phyloP scores from a whole-genome alignment of 2,797 vertebrate species.

The Hemibagrus guttatus region DNA sequence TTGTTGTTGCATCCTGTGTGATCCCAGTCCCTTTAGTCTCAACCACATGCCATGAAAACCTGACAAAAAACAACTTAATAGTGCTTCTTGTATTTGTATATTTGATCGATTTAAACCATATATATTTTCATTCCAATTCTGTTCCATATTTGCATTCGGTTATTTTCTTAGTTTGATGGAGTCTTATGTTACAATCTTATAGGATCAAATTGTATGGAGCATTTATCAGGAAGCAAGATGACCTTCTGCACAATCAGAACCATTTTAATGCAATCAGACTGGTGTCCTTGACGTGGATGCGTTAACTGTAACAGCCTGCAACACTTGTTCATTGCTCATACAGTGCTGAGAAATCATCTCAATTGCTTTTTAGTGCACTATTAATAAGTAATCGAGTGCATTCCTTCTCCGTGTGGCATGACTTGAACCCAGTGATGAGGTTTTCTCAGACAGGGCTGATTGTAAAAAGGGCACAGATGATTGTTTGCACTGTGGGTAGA shows the following conservation, averaged over 20 bases:
- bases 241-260: neutral
- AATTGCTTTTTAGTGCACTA: slow-evolving; percentile 15
- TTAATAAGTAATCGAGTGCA: slow-evolving; percentile 48
- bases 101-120: neutral
- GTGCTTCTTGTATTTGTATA: neutral
- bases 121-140: neutral
- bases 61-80: neutral
- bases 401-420: slow-evolving; percentile 28
- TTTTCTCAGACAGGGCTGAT: neutral
- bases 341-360: slow-evolving; percentile 2
- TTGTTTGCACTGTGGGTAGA: slow-evolving; percentile 45
- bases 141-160: neutral
- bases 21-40: neutral
- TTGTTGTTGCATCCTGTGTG: neutral
- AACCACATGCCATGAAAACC: neutral
- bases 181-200: neutral
- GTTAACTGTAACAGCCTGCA: neutral
- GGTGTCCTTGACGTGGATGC: neutral
- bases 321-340: slow-evolving; percentile 7
- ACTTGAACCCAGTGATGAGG: slow-evolving; percentile 19
- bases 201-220: neutral
- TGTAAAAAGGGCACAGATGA: slow-evolving; percentile 37
- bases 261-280: slow-evolving; percentile 4
- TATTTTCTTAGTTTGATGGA: neutral
- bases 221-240: neutral